Conservation (phyloP, 2,888 invertebrate genomes). For the Erebia epiphron region DNA sequence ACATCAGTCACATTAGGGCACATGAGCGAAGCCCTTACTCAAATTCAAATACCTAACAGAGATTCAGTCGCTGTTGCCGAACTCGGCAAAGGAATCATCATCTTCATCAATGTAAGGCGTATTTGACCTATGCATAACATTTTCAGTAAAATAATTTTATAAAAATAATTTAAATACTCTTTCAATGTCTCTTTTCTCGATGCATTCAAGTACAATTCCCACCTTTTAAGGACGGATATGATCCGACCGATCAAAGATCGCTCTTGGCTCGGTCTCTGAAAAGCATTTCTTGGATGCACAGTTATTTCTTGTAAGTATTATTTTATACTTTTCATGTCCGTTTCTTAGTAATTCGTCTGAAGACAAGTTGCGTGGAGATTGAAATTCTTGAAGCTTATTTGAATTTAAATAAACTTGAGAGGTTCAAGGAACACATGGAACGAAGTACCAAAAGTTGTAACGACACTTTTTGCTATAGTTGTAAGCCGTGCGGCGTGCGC, state of each 20-base stretch:
- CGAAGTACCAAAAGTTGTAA: too few species aligned
- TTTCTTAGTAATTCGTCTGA: background rate
- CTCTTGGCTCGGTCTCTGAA: constrained; percentile 2
- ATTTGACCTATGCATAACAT: background rate
- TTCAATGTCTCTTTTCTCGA: constrained; percentile 2
- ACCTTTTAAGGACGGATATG: constrained; percentile 19
- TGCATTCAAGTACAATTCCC: constrained; percentile 12
- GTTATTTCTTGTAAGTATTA: background rate
- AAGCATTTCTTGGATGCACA: background rate
- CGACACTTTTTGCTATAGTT: too few species aligned
- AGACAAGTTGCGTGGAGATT: background rate
- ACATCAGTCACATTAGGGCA: too few species aligned
- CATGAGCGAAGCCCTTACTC: too few species aligned
- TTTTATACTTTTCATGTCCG: background rate
- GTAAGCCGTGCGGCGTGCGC: too few species aligned
- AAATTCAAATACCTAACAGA: too few species aligned
- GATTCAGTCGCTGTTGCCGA: too few species aligned
- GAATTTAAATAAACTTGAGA: too few species aligned
- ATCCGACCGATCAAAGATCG: constrained; percentile 19
- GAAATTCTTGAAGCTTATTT: background rate
- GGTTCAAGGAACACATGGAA: too few species aligned
- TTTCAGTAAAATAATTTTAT: background rate
- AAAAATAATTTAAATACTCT: constrained; percentile 4
- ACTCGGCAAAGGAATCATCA: too few species aligned
- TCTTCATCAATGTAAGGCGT: too few species aligned